Percentiles rank a stretch among this genome's conserved stretches.
Evolutionary conservation across 2,888 invertebrate genomes (phyloP).

Genomic region (Aphrophora alni): DNA sequence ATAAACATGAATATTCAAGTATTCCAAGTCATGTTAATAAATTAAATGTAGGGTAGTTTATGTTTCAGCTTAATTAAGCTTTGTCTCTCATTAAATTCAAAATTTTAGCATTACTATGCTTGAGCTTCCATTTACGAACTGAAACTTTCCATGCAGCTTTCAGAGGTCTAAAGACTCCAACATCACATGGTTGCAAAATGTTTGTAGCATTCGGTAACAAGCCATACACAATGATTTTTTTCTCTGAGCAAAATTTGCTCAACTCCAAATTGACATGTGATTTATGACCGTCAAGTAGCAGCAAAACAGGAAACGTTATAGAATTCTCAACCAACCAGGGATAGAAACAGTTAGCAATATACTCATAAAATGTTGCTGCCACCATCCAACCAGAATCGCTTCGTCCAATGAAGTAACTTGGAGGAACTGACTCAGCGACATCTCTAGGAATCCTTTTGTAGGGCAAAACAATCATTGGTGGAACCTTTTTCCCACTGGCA

Average conservation of each 20-base stretch:
- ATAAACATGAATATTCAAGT: too few relatives aligned
- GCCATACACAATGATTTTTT: constrained; percentile 42
- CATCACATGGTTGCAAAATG: constrained; percentile 48
- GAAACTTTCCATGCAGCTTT: constrained; percentile 43
- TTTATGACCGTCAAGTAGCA: constrained; percentile 43
- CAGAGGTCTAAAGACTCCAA: constrained; percentile 48
- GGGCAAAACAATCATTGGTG: too few relatives aligned
- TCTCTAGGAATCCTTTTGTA: too few relatives aligned
- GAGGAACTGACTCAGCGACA: constrained; percentile 20
- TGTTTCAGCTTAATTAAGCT: too few relatives aligned
- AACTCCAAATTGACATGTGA: constrained; percentile 47
- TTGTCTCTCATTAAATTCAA: too few relatives aligned
- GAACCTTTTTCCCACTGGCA: too few relatives aligned
- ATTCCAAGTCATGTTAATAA: too few relatives aligned
- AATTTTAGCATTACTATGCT: too few relatives aligned
- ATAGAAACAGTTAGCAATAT: constrained; percentile 43
- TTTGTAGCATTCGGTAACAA: constrained; percentile 46
- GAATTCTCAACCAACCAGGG: constrained; percentile 42
- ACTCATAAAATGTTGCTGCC: constrained; percentile 49
- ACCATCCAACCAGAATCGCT: constrained; percentile 51
- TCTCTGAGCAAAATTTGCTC: constrained; percentile 42
- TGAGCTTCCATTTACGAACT: too few relatives aligned
- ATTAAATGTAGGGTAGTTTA: too few relatives aligned
- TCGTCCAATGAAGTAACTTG: constrained; percentile 27
- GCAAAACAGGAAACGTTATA: constrained; percentile 32